Percentiles rank a stretch among this genome's conserved stretches.
These are phyloP conservation scores for Drosophila pegasa DNA, from an alignment of 2,888 invertebrate species.

Conservation along the genomic window DNA sequence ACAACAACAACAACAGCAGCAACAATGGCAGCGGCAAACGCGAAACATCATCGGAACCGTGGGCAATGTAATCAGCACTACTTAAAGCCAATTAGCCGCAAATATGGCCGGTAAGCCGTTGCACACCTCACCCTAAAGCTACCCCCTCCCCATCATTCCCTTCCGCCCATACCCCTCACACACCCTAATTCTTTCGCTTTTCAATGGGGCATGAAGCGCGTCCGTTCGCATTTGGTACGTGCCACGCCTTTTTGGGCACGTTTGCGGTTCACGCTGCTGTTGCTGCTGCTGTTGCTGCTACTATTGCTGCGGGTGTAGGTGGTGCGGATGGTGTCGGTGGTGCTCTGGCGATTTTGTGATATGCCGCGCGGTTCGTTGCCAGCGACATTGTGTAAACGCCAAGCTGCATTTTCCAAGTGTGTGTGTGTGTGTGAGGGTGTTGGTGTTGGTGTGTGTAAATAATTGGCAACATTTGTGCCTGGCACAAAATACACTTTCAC, in stretches of 20 bases:
- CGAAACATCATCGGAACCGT: slow-evolving; percentile 48
- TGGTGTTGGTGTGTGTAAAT: slow-evolving; percentile 66
- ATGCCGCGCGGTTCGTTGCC: slow-evolving; percentile 50
- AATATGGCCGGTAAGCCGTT: slow-evolving; percentile 76
- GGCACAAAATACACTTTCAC: slow-evolving; percentile 48
- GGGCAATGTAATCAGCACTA: slow-evolving; percentile 76
- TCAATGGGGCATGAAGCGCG: slow-evolving; percentile 77
- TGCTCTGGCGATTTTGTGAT: slow-evolving; percentile 67
- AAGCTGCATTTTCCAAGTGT: slow-evolving; percentile 34
- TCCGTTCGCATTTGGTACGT: slow-evolving; percentile 71
- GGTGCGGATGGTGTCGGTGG: slow-evolving; percentile 28
- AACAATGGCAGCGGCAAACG: slow-evolving; percentile 7
- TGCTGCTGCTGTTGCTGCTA: slow-evolving; percentile 24
- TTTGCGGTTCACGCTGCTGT: slow-evolving; percentile 65
- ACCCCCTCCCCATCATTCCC: not conserved
- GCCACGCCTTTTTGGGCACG: slow-evolving; percentile 77
- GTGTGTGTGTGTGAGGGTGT: slow-evolving; percentile 12
- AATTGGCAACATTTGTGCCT: slow-evolving; percentile 77
- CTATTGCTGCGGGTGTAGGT: slow-evolving; percentile 26
- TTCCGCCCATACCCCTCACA: not conserved
- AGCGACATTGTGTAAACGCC: slow-evolving; percentile 63
- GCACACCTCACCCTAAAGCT: slow-evolving; percentile 21
- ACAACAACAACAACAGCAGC: slow-evolving; percentile 17
- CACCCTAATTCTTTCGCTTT: not conserved
- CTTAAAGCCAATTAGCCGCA: slow-evolving; percentile 80